Evolutionary conservation across 2,797 vertebrate species (phyloP).

Genomic region (Petrocephalus schoutedeni): DNA sequence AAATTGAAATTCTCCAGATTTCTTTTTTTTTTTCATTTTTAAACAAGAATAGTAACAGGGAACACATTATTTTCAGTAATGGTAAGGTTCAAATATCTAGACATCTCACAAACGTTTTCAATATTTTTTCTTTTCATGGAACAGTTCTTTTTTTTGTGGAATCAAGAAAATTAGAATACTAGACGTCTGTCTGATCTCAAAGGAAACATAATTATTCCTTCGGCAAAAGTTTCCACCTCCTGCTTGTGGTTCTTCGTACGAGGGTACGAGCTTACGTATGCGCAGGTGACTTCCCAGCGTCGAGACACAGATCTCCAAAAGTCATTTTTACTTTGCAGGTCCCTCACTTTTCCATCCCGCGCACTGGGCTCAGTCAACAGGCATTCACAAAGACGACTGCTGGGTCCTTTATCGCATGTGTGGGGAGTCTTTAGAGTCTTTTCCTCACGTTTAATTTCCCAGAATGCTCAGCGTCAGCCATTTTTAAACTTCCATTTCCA

Average conservation of each 20-base stretch:
- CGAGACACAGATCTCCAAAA: constrained; percentile 40
- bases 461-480: constrained; percentile 34
- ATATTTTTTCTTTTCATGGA: constrained; percentile 62
- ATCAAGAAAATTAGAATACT: constrained; percentile 64
- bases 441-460: constrained; percentile 35
- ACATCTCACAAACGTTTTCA: constrained; percentile 70
- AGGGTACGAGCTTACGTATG: constrained; percentile 42
- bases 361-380: constrained; percentile 30
- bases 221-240: constrained; percentile 34
- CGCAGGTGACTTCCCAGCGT: constrained; percentile 35
- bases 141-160: constrained; percentile 64
- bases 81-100: constrained; percentile 70
- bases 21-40: constrained; percentile 36
- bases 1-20: constrained; percentile 29
- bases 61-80: constrained; percentile 63
- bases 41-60: constrained; percentile 66
- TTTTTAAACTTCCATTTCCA: constrained; percentile 32
- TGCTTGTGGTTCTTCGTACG: constrained; percentile 15
- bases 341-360: constrained; percentile 40
- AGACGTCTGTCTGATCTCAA: constrained; percentile 64
- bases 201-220: constrained; percentile 59
- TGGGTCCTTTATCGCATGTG: constrained; percentile 45
- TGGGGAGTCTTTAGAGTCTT: constrained; percentile 34
- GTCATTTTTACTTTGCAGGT: constrained; percentile 35
- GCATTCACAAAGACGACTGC: constrained; percentile 34